Evolutionary conservation across 2,888 invertebrate species (phyloP).

Genomic region (Galeopsomyia nigrocyanea): DNA sequence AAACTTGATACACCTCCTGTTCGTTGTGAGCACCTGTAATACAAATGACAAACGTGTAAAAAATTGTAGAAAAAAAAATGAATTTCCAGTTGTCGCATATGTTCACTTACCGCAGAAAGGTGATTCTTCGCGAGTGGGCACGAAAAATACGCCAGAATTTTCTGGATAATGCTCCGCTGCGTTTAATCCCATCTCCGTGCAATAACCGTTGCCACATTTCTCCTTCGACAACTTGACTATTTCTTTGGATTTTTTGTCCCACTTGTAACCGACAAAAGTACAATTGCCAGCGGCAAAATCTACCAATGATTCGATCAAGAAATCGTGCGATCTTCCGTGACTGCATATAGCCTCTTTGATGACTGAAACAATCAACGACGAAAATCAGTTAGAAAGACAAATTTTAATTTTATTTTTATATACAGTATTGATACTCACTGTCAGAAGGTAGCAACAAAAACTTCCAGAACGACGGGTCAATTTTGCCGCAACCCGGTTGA

Average conservation of each 20-base stretch:
- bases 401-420: slow-evolving; percentile 48
- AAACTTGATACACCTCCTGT: too few species aligned
- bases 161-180: slow-evolving; percentile 67
- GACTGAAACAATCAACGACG: slow-evolving; percentile 59
- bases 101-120: slow-evolving; percentile 73
- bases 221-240: slow-evolving; percentile 67
- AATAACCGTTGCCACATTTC: slow-evolving; percentile 57
- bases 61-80: background rate
- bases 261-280: slow-evolving; percentile 71
- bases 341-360: slow-evolving; percentile 74
- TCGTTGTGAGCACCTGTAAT: too few species aligned
- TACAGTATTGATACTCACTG: slow-evolving; percentile 47
- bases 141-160: slow-evolving; percentile 71
- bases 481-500: slow-evolving; percentile 75
- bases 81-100: background rate
- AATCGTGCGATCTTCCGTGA: slow-evolving; percentile 74
- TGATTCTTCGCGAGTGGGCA: slow-evolving; percentile 70
- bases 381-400: background rate
- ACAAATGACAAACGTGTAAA: background rate
- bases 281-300: slow-evolving; percentile 68
- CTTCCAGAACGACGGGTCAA: slow-evolving; percentile 59
- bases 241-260: slow-evolving; percentile 71
- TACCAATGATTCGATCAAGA: slow-evolving; percentile 74
- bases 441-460: slow-evolving; percentile 48
- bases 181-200: slow-evolving; percentile 73